phyloP scores from a whole-genome alignment of 2,113 vertebrate genomes.

The Bolborhynchus lineola region DNA sequence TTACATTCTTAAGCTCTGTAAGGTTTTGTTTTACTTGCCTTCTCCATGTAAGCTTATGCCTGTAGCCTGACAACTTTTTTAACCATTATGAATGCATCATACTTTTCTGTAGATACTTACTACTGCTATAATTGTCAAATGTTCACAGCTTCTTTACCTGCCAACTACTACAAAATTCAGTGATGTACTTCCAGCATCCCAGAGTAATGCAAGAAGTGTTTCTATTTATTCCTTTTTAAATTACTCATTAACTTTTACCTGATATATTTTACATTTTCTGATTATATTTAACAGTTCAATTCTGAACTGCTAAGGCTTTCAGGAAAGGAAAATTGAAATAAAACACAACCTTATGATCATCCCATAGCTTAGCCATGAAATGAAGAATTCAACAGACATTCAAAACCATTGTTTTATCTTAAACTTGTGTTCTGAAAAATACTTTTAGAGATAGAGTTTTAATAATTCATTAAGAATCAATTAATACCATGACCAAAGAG shows the following conservation, averaged over 20 bases:
- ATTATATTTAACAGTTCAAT: neutral
- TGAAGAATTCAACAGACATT: neutral
- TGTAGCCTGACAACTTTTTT: neutral
- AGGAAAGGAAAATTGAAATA: neutral
- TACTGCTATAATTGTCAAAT: neutral
- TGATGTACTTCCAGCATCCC: neutral
- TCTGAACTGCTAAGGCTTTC: neutral
- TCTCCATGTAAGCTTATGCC: neutral
- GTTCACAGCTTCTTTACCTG: neutral
- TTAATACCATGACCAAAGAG: neutral
- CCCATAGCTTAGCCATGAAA: neutral
- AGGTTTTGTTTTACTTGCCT: neutral
- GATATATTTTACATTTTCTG: neutral
- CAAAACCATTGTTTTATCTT: neutral
- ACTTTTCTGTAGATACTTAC: neutral
- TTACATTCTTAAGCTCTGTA: neutral
- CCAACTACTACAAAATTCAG: neutral
- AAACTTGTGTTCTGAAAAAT: neutral
- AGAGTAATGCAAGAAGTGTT: neutral
- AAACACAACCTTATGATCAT: neutral
- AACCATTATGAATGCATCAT: neutral
- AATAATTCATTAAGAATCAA: neutral
- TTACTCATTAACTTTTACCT: neutral
- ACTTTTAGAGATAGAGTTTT: neutral
- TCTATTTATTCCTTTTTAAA: neutral